Evolutionary conservation across 1,140 invertebrate species (phyloP), one percentile per base, ranked within the genome.

Genomic region (Trichonephila clavata): DNA sequence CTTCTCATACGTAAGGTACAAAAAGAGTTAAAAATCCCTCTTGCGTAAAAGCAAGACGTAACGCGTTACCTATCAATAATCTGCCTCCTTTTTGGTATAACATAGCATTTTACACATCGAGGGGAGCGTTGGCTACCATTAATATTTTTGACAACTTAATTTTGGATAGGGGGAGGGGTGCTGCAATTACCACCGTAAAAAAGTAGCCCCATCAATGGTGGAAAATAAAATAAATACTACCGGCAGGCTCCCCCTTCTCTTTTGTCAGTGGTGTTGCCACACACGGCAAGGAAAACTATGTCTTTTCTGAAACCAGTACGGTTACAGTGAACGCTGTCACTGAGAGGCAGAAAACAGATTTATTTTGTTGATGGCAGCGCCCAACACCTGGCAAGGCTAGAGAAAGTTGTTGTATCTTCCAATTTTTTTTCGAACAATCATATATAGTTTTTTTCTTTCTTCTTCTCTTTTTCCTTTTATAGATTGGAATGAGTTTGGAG

Each of bases 111-210:
- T 57, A 92, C 65, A 71, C 43, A 65, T 63, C 61, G 59, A 21
- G 83, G 24, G 91, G 60, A 59, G 32, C 8, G 83, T 43, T n/a
- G 5, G 61, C 90, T 57, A 92, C 91, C 91, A 92, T 92, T 92
- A 86, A 92, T 92, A 92, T 92, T 92, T 86, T 84, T 92, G 91
- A 92, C 91, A 92, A 92, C 81, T 92, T 92, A 92, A 92, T 92
- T 92, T 92, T 92, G 61, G 91, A 61, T 83, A 43, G 83, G 83
- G 43, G 91, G 83, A 83, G 27, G 32, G 24, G 83, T 60, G 14
- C 10, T 43, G 91, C 91, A 92, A 92, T 92, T 92, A 92, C 91
- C 32, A 86, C 91, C 63, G 39, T 43, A 91, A 92, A 92, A 50
- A 92, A 92, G 68, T 92, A 39, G 61, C 21, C 81, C 91, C 91